Evolutionary conservation across 1,140 invertebrate species (phyloP), one percentile per base, ranked within the genome.

Genomic region (Diplogasteroides magnus): DNA sequence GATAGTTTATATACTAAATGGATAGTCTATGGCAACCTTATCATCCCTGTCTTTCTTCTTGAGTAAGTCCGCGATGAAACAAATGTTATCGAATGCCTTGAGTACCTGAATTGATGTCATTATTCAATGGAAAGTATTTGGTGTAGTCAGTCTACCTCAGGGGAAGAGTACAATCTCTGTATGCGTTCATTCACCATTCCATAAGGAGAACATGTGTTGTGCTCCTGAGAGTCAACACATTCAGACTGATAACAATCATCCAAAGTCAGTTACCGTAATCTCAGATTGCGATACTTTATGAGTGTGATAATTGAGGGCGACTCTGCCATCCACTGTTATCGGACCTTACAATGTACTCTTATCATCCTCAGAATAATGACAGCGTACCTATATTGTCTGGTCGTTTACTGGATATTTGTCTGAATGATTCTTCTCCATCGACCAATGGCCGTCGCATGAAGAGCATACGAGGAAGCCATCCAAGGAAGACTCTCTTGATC

Each of bases 401-500:
- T 28, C 61, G 60, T 13, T 61, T 25, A 31, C 32, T 63, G 29
- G 57, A 67, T 25, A 76, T 60, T 29, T 60, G 26, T 37, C 68
- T 56, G 37, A 75, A 70, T 31, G 56, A 64, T 57, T 75, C 74
- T 31, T 75, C 69, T 23, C 63, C 69, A 6, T 74, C 77, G 56
- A 76, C 75, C 25, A 80, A 31, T 19, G 84, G 84, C 59, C 83
- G 61, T 65, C 84, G 74, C 84, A 85, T 86, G 63, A 85, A 77
- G 23, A 85, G 70, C 27, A 85, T 32, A 84, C 88, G 90, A 28
- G 93, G 93, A 80, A 95, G 88, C 79, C 91, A 88, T 82, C 92
- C 88, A 79, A 95, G 92, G 85, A 95, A 96, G 74, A 94, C 86
- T 74, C 88, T 86, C 69, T 90, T 87, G 68, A 94, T 91, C 92